These are phyloP conservation scores for Aporophyla nigra DNA, from an alignment of 2,888 invertebrate genomes.

Conservation along the genomic window DNA sequence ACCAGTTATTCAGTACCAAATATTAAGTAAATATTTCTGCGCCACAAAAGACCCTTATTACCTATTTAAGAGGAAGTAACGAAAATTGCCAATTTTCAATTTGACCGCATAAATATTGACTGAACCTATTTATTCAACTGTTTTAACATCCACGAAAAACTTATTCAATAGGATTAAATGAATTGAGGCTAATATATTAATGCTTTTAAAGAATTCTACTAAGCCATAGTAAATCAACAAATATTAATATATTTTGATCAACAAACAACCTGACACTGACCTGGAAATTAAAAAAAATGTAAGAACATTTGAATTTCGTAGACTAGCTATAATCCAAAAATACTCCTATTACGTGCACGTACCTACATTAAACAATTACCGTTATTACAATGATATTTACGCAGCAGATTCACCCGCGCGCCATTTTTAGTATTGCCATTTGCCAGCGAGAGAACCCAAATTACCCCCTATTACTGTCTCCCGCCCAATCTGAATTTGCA, in stretches of 20 bases:
- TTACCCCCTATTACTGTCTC: conserved; percentile 73
- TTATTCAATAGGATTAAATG: too few species aligned
- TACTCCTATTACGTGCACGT: not conserved
- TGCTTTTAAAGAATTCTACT: too few species aligned
- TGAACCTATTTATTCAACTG: not conserved
- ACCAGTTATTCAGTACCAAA: not conserved
- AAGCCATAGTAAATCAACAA: too few species aligned
- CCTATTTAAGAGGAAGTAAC: too few species aligned
- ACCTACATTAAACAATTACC: not conserved
- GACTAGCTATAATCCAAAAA: not conserved
- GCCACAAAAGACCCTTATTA: not conserved
- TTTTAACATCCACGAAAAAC: not conserved
- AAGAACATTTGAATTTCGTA: too few species aligned
- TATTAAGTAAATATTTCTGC: not conserved
- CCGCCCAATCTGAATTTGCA: conserved; percentile 76
- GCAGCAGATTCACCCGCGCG: conserved; percentile 35
- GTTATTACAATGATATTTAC: conserved; percentile 12
- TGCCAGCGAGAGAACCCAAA: conserved; percentile 74
- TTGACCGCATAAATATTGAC: not conserved
- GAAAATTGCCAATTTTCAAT: too few species aligned
- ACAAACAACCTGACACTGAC: too few species aligned
- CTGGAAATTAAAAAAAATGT: too few species aligned
- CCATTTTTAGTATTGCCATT: conserved; percentile 71
- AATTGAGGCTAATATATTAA: too few species aligned
- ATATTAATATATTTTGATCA: too few species aligned